phyloP scores from a whole-genome alignment of 1,140 invertebrate species.

The Drosophila pachea region DNA sequence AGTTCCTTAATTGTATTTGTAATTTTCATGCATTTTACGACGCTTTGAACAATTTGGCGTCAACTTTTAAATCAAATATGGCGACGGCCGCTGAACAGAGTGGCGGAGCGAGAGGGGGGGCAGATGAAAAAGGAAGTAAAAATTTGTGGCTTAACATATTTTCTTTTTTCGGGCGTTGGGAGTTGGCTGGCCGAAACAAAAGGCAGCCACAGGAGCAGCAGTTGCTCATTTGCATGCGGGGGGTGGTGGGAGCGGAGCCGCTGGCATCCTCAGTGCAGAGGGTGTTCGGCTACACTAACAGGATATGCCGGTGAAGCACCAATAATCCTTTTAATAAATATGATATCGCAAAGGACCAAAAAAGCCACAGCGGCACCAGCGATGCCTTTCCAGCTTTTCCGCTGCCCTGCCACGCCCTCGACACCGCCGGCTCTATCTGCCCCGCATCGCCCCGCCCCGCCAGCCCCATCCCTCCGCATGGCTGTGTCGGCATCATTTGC shows the following conservation, averaged over 20 bases:
- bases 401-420: not conserved
- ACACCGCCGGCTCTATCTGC: too few species aligned
- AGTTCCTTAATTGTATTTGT: conserved; percentile 68
- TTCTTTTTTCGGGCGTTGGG: conserved; percentile 10
- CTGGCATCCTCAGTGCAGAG: too few species aligned
- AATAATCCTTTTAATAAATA: conserved; percentile 79
- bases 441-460: too few species aligned
- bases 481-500: conserved; percentile 69
- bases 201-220: not conserved
- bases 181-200: not conserved
- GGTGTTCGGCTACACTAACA: conserved; percentile 66
- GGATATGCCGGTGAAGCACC: conserved; percentile 78
- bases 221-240: conserved; percentile 59
- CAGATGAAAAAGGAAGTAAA: conserved; percentile 13
- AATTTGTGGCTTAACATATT: conserved; percentile 59
- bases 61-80: conserved; percentile 77
- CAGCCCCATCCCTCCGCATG: too few species aligned
- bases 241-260: not conserved
- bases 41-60: conserved; percentile 63
- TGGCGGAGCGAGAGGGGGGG: too few species aligned
- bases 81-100: conserved; percentile 27
- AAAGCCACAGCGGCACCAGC: conserved; percentile 66
- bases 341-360: conserved; percentile 78
- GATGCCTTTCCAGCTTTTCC: conserved; percentile 35
- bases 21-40: conserved; percentile 58